phyloP scores from a whole-genome alignment of 2,888 invertebrate species.

The Acutogordius australiensis region DNA sequence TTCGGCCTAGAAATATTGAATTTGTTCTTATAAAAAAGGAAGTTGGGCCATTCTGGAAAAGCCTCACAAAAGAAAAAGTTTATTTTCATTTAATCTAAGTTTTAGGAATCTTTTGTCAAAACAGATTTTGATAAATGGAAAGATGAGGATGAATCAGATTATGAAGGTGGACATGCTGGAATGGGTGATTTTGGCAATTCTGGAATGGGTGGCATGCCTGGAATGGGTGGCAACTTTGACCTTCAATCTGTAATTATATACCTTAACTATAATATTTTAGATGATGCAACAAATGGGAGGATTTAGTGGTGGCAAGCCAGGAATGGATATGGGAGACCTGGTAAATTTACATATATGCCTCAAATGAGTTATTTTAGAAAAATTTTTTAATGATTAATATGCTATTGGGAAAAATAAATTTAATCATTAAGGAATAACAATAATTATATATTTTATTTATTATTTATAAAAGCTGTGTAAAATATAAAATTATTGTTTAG shows the following conservation, averaged over 20 bases:
- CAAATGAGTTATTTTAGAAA: too few species aligned
- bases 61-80: slow-evolving; percentile 23
- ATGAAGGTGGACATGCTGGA: slow-evolving; percentile 28
- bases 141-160: slow-evolving; percentile 61
- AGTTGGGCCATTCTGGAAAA: slow-evolving; percentile 25
- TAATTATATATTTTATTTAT: too few species aligned
- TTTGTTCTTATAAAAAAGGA: slow-evolving; percentile 25
- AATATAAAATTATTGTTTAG: too few species aligned
- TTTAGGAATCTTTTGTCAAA: slow-evolving; percentile 41
- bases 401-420: too few species aligned
- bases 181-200: too few species aligned
- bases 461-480: too few species aligned
- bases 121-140: slow-evolving; percentile 90
- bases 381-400: too few species aligned
- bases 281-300: slow-evolving; percentile 16
- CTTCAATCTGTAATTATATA: slow-evolving; percentile 5
- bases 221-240: not conserved
- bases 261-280: slow-evolving; percentile 11
- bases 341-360: too few species aligned
- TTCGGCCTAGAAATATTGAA: slow-evolving; percentile 21
- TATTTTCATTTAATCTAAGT: not conserved
- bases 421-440: too few species aligned
- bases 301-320: slow-evolving; percentile 13
- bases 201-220: slow-evolving; percentile 10
- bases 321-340: not conserved